Evolutionary conservation across 2,113 vertebrate genomes (phyloP).

Genomic region (Pomatorhinus ruficollis): DNA sequence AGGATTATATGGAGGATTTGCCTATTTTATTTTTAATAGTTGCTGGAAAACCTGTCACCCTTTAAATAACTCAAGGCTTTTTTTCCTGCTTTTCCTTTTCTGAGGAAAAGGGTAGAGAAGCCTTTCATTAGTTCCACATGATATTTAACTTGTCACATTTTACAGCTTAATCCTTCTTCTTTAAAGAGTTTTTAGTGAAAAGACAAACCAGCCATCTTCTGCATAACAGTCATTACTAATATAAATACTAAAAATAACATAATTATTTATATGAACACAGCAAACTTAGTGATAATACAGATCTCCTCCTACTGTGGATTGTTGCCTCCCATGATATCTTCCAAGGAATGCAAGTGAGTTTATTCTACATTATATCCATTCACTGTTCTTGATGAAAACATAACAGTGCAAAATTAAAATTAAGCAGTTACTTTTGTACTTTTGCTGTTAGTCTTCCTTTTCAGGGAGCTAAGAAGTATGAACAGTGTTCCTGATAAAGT

Average conservation of each 20-base stretch:
- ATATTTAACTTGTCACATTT: conserved; percentile 33
- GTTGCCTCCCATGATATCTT: background rate
- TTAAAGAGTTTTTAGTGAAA: background rate
- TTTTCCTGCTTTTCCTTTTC: background rate
- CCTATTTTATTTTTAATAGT: background rate
- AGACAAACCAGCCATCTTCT: background rate
- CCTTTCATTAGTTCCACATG: background rate
- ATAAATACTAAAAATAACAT: background rate
- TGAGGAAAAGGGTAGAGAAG: background rate
- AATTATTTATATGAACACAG: conserved; percentile 6
- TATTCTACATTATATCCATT: background rate
- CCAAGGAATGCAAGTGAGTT: background rate
- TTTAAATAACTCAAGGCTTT: background rate
- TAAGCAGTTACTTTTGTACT: background rate
- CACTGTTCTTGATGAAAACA: background rate
- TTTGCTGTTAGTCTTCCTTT: background rate
- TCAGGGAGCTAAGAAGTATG: background rate
- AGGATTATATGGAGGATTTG: background rate
- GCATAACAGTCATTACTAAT: conserved; percentile 1
- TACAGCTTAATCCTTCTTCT: background rate
- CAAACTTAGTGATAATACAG: background rate
- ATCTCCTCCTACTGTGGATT: background rate
- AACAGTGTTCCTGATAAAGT: background rate
- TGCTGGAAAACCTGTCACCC: background rate
- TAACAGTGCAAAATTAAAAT: background rate